These are phyloP conservation scores for Strix occidentalis DNA, from an alignment of 2,797 vertebrate species.

Conservation along the genomic window DNA sequence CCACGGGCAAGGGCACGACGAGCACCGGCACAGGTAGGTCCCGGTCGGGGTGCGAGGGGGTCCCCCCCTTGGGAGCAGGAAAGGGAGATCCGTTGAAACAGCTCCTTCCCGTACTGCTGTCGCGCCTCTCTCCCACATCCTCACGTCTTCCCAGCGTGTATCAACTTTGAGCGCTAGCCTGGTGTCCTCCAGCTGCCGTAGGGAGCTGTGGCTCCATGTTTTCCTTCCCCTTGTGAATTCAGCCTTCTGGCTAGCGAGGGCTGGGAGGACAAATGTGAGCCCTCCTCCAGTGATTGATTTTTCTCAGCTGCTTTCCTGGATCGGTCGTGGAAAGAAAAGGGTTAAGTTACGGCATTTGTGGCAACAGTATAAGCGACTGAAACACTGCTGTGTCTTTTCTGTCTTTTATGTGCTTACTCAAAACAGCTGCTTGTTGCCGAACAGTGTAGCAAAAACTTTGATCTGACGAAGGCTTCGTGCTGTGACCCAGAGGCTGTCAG, in stretches of 20 bases:
- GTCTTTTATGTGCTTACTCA: not conserved
- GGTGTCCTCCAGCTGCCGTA: not conserved
- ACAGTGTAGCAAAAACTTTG: not conserved
- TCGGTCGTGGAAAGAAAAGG: not conserved
- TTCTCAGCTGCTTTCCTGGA: not conserved
- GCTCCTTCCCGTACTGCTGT: not conserved
- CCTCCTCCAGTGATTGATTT: not conserved
- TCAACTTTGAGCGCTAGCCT: not conserved
- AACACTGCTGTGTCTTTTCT: not conserved
- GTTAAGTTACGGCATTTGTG: not conserved
- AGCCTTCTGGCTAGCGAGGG: not conserved
- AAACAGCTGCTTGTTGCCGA: conserved; percentile 1
- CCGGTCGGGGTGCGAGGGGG: not conserved
- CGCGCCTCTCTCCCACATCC: not conserved
- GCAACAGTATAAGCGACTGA: not conserved
- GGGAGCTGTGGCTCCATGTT: not conserved
- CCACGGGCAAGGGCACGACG: conserved; percentile 91
- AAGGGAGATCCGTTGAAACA: not conserved
- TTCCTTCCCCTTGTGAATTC: not conserved
- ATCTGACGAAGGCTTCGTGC: not conserved
- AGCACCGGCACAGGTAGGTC: conserved; percentile 91
- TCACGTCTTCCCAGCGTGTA: accelerated
- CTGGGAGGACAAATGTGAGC: not conserved
- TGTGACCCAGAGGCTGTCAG: not conserved
- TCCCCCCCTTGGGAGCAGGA: not conserved